Base-by-base conservation (phyloP, 2,113 vertebrate genomes). In the Baryphthengus martii region DNA sequence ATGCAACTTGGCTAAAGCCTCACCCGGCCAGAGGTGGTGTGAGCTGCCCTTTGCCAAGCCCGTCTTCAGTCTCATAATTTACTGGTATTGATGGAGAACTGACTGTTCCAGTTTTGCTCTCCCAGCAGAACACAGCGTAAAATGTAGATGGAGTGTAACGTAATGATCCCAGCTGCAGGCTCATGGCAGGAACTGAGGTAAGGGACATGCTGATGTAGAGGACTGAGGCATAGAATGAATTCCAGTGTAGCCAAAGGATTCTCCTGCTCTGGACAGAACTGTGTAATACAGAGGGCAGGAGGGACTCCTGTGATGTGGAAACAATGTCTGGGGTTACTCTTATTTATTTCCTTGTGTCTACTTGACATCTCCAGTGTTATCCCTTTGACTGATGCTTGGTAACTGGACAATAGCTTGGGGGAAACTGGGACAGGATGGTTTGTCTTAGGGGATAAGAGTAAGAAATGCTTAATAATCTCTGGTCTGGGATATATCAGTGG, bases 261-360 rank as follows among this genome's bases (percentile, higher is more conserved):
- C 23, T 63, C 35, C 65, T 72, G 35, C 1, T 17, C 23, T 71
- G 44, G 26, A 25, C 8, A n/a, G 49, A 80, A 25, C 1, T 37
- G 13, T 9, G 4, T 24, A 3, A 40, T 9, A 6, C 8, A 28
- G 31, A 45, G 26, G 33, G 3, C 8, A 73, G 21, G 50, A 44
- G 24, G 13, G 15, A 4, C 4, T 87, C 7, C 19, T 19, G 39
- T 16, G 19, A 3, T 3, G 1, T 21, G 8, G 13, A n/a, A 90
- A 3, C 4, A 15, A 35, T 47, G 25, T 9, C 70, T 83, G 49
- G 16, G 9, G 14, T 5, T 28, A 3, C 14, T 53, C 5, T 59
- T n/a, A 21, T 35, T 59, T n/a, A 21, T 35, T n/a, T 70, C 17
- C 3, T 76, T 0, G 1, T 31, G 26, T 5, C 62, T 2, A 1